These are phyloP conservation scores for Leuciscus idus DNA, from an alignment of 2,113 vertebrate species.

Conservation along the genomic window DNA sequence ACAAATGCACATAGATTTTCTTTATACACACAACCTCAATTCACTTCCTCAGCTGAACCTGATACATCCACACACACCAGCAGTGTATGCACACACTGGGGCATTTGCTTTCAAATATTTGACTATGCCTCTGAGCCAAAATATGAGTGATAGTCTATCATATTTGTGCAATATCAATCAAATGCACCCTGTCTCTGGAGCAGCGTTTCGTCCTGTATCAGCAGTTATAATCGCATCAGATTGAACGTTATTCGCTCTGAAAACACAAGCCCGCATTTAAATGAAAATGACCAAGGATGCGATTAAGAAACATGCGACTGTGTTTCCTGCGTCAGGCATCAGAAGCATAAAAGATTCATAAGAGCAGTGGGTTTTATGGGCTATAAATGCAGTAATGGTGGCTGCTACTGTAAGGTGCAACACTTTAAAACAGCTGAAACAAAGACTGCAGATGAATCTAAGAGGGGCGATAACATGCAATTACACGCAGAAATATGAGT, in stretches of 20 bases:
- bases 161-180: not conserved
- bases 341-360: slow-evolving; percentile 21
- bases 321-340: not conserved
- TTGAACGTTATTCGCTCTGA: not conserved
- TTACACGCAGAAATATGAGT: not conserved
- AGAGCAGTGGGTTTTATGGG: slow-evolving; percentile 30
- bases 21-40: not conserved
- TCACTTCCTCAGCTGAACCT: slow-evolving; percentile 10
- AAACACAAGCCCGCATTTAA: not conserved
- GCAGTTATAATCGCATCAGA: not conserved
- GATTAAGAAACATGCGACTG: slow-evolving; percentile 6
- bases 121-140: not conserved
- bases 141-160: slow-evolving; percentile 5
- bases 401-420: slow-evolving; percentile 7
- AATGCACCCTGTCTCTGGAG: not conserved
- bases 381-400: slow-evolving; percentile 11
- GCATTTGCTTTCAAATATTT: slow-evolving; percentile 2
- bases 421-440: slow-evolving; percentile 2
- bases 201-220: not conserved
- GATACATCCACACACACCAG: not conserved
- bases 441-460: not conserved
- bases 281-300: slow-evolving; percentile 2
- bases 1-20: slow-evolving; percentile 11
- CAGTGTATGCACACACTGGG: not conserved
- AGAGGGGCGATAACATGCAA: not conserved